Percentiles rank a stretch among this genome's conserved stretches.
Conservation (phyloP, 2,113 vertebrate genomes). For the Nyctereutes procyonoides region DNA sequence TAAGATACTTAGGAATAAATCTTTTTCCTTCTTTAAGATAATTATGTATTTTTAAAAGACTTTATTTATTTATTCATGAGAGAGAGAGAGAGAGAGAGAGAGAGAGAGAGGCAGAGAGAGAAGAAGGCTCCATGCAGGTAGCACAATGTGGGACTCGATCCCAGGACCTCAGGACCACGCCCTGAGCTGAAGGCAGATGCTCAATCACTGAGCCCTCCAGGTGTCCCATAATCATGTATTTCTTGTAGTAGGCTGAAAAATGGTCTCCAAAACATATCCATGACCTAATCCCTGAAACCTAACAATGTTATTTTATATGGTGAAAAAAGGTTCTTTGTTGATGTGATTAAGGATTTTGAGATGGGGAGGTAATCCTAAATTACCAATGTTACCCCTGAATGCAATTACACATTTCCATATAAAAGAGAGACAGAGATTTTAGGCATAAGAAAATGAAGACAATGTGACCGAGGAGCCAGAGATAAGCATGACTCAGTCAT, state of each 20-base stretch:
- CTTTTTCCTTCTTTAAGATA: not conserved
- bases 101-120: too few relatives aligned
- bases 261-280: not conserved
- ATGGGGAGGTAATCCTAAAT: not conserved
- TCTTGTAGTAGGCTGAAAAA: not conserved
- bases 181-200: too few relatives aligned
- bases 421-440: not conserved
- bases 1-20: not conserved
- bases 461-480: too few relatives aligned
- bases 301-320: not conserved
- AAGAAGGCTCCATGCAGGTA: too few relatives aligned
- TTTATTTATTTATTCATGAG: too few relatives aligned
- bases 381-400: not conserved
- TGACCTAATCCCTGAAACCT: not conserved
- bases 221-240: not conserved
- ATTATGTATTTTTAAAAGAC: not conserved
- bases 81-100: too few relatives aligned
- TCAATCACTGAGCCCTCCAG: too few relatives aligned
- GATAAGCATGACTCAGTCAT: rapidly evolving
- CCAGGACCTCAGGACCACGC: too few relatives aligned
- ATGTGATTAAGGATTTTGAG: not conserved
- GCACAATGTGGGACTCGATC: too few relatives aligned
- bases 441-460: not conserved
- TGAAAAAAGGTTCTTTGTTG: not conserved
- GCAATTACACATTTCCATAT: not conserved